Conservation (phyloP, 2,888 invertebrate species). For the Orthonevra nobilis region DNA sequence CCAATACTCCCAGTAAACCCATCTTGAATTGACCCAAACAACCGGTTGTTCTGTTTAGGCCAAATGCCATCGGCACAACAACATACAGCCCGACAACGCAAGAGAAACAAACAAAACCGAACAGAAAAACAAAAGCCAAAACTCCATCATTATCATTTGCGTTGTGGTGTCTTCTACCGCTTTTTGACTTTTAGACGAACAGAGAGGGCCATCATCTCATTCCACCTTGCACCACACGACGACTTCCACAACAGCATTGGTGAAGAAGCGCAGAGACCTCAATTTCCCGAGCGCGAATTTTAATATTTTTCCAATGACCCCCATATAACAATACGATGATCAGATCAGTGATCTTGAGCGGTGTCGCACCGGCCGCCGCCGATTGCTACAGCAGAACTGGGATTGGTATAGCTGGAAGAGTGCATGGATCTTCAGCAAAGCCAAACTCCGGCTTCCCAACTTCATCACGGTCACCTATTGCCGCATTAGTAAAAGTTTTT, state of each 20-base stretch:
- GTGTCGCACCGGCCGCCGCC: not conserved
- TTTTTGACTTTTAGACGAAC: conserved; percentile 57
- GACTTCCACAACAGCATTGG: not conserved
- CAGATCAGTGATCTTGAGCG: conserved; percentile 50
- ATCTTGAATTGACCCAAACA: conserved; percentile 65
- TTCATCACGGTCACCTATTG: conserved; percentile 66
- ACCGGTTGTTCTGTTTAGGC: conserved; percentile 67
- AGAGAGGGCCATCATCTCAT: conserved; percentile 58
- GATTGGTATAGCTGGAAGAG: conserved; percentile 42
- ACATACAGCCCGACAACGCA: conserved; percentile 21
- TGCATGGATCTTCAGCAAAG: conserved; percentile 45
- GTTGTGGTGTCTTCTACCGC: conserved; percentile 58
- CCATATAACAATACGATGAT: conserved; percentile 69
- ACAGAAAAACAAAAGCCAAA: conserved; percentile 33
- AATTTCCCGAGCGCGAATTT: conserved; percentile 64
- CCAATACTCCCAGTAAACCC: conserved; percentile 23
- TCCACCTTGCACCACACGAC: conserved; percentile 62
- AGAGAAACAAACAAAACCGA: conserved; percentile 38
- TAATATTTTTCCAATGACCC: conserved; percentile 70
- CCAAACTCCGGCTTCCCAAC: conserved; percentile 47
- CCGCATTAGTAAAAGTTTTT: conserved; percentile 63
- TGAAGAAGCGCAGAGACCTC: conserved; percentile 45
- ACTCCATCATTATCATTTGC: conserved; percentile 60
- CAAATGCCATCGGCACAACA: conserved; percentile 63
- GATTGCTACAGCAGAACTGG: conserved; percentile 22